Evolutionary conservation across 1,140 invertebrate genomes (phyloP), one percentile per base, ranked within the genome.

Genomic region (Daktulosphaira vitifoliae): DNA sequence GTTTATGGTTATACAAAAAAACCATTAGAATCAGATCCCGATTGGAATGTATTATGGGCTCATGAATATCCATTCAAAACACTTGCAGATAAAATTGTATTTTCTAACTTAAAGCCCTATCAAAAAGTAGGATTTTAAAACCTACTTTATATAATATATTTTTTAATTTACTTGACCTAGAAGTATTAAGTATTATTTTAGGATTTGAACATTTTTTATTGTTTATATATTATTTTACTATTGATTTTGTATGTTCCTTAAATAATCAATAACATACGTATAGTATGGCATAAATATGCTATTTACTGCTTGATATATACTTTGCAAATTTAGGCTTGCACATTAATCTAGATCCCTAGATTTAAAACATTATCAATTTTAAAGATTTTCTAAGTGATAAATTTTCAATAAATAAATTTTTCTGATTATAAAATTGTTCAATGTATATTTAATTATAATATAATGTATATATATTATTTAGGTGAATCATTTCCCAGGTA

Each of bases 401-500:
- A n/a, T n/a, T n/a, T n/a, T n/a, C n/a, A n/a, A n/a, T n/a, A n/a
- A n/a, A n/a, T n/a, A n/a, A n/a, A n/a, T n/a, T n/a, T n/a, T n/a
- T n/a, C n/a, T n/a, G n/a, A n/a, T n/a, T n/a, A n/a, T n/a, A n/a
- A n/a, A n/a, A n/a, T n/a, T n/a, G n/a, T n/a, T n/a, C n/a, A n/a
- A n/a, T n/a, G n/a, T n/a, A n/a, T n/a, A n/a, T n/a, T n/a, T n/a
- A n/a, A n/a, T n/a, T n/a, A n/a, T n/a, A n/a, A n/a, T n/a, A n/a
- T n/a, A n/a, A n/a, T n/a, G n/a, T n/a, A n/a, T n/a, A n/a, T n/a
- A n/a, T n/a, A n/a, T n/a, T n/a, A n/a, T n/a, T 50, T 69, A 80
- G 76, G 85, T 98, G 0, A 98, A 98, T 74, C 92, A 98, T 75
- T 91, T 96, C 72, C 95, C 95, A 3, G 95, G 93, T 0, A 90